phyloP scores from a whole-genome alignment of 1,140 invertebrate genomes.

The Drosophila rhopaloa region DNA sequence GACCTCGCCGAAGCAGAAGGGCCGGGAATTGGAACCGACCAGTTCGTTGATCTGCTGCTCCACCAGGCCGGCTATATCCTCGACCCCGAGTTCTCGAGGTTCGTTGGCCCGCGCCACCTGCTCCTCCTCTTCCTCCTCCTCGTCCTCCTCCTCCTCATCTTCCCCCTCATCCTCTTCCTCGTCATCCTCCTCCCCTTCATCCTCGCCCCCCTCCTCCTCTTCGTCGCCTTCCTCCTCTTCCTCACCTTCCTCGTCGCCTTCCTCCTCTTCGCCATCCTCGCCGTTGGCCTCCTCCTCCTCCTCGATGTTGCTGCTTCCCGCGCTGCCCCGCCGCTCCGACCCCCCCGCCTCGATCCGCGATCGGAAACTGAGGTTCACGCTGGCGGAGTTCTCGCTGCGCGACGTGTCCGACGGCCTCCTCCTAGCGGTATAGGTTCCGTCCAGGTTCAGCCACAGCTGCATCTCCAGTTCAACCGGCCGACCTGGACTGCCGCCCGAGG shows the following conservation, averaged over 20 bases:
- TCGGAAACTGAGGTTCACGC: neutral
- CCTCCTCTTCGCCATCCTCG: neutral
- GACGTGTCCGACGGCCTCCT: neutral
- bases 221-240: neutral
- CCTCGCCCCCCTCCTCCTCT: neutral
- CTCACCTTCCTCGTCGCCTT: neutral
- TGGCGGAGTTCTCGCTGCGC: neutral
- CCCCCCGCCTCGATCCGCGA: too few relatives aligned
- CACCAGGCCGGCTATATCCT: neutral
- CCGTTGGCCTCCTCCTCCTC: neutral
- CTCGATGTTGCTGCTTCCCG: neutral
- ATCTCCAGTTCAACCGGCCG: neutral
- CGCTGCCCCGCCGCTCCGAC: neutral
- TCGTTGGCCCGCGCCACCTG: neutral
- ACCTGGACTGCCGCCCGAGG: neutral
- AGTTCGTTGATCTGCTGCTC: neutral
- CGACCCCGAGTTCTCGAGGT: neutral
- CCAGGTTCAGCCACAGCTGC: neutral
- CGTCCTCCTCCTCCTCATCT: neutral
- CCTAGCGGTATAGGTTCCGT: neutral
- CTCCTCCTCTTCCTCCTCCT: neutral
- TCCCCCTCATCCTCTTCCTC: neutral
- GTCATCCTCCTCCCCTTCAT: neutral
- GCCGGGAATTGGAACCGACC: neutral
- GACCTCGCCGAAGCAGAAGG: constrained; percentile 1